Evolutionary conservation across 2,113 vertebrate genomes (phyloP).

Genomic region (Cephalopterus ornatus): DNA sequence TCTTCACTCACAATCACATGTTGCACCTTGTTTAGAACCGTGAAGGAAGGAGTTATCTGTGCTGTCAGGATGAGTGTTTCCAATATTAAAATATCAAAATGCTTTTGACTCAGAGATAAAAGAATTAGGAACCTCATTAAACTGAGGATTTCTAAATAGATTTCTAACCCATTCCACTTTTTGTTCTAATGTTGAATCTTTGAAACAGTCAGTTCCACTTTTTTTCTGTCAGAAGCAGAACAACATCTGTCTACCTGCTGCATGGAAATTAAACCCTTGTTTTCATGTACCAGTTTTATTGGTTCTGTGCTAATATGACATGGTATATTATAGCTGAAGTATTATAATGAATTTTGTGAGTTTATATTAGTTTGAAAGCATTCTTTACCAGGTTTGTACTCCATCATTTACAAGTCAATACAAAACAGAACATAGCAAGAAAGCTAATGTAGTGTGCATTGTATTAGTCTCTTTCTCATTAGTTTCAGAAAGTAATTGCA

Average conservation of each 20-base stretch:
- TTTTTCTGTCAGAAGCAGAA: background rate
- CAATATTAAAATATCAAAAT: background rate
- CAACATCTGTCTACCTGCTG: background rate
- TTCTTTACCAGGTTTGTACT: background rate
- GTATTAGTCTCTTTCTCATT: background rate
- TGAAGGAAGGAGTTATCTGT: background rate
- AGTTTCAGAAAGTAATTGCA: constrained; percentile 10
- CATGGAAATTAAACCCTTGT: background rate
- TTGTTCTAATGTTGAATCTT: background rate
- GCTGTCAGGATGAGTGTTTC: background rate
- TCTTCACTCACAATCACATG: background rate
- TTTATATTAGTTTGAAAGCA: background rate
- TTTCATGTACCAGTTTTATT: constrained; percentile 1
- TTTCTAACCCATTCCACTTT: background rate
- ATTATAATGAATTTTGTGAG: background rate
- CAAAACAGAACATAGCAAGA: background rate
- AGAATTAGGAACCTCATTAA: background rate
- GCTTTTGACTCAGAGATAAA: background rate
- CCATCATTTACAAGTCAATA: constrained; percentile 6
- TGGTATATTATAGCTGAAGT: background rate
- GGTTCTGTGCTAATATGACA: background rate
- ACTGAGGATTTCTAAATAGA: background rate
- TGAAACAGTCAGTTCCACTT: background rate
- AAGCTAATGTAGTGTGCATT: background rate
- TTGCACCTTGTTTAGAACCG: background rate